Base-by-base conservation (phyloP, 92 coral and sea anemone species). In the Pocillopora meandrina region DNA sequence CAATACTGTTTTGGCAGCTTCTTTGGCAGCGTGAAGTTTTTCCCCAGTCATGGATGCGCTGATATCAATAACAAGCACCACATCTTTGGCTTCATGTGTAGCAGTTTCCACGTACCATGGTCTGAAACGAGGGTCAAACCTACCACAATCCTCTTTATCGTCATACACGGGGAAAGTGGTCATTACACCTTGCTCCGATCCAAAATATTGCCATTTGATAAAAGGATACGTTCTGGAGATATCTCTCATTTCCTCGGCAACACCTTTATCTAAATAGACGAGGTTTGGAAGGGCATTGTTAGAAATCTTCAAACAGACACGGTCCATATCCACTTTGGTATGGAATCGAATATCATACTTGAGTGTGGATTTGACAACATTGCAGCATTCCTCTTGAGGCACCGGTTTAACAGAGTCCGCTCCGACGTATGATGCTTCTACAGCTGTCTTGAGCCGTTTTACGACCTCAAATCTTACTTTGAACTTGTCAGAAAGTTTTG, bases 141-240 rank as follows among this genome's bases (percentile, higher is more conserved):
- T 70, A 2, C 70, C 20, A 52, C 94, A 91, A 9, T 65, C 84
- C 14, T 75, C 76, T n/a, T 69, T 70, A 31, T 88, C 85, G 62
- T 82, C 81, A 55, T 76, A 83, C 11, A 75, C 83, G 1, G 94
- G 94, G 80, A 69, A 91, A 61, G 18, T 76, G 17, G 89, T 80
- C 79, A 87, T 34, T 14, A 88, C 56, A 0, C 94, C 94, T 52
- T 91, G 84, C 36, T 88, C 87, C 2, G 94, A 91, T 10, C 90
- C 94, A 72, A 91, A 91, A 56, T 91, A 91, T 80, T 91, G 94
- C 94, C 94, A 91, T 56, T 84, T 91, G 31, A 89, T 58, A n/a
- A 89, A 80, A 9, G 94, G 84, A 15, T 82, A 77, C 12, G 67
- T 21, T 47, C 76, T 76, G 5, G 76, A 26, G 55, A 84, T 91